phyloP scores from a whole-genome alignment of 2,113 vertebrate genomes.

The Apodemus sylvaticus region DNA sequence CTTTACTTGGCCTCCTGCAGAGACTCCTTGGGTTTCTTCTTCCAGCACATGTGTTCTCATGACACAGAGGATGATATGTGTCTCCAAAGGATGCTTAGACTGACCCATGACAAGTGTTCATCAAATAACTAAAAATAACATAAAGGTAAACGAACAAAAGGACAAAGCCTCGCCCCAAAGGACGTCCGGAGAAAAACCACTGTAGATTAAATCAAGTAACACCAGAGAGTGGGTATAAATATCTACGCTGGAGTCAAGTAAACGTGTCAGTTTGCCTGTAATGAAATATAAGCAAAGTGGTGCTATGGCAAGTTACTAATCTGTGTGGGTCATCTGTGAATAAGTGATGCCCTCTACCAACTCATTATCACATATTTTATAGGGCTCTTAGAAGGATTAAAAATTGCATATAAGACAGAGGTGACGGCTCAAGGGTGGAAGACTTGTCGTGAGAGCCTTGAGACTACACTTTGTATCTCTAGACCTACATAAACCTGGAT shows the following conservation, averaged over 20 bases:
- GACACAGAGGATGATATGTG: constrained; percentile 51
- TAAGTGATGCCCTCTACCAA: neutral
- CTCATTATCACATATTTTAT: neutral
- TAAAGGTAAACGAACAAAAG: constrained; percentile 53
- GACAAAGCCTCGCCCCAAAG: neutral
- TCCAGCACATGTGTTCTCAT: neutral
- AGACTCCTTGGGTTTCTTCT: neutral
- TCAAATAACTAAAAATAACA: constrained; percentile 66
- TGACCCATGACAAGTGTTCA: neutral
- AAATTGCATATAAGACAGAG: neutral
- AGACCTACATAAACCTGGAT: too few species aligned
- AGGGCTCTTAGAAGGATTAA: neutral
- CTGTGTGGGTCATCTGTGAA: neutral
- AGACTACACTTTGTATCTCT: neutral
- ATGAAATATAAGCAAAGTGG: neutral
- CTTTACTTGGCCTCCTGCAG: constrained; percentile 54
- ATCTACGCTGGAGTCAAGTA: neutral
- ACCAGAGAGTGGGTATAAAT: neutral
- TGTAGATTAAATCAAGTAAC: neutral
- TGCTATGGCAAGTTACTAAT: neutral
- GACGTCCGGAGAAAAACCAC: neutral
- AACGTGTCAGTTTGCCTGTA: neutral
- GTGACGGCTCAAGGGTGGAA: too few species aligned
- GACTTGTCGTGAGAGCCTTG: neutral
- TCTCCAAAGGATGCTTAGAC: constrained; percentile 53